Base-by-base conservation (phyloP, 1,140 invertebrate genomes). In the Heterodera schachtii region DNA sequence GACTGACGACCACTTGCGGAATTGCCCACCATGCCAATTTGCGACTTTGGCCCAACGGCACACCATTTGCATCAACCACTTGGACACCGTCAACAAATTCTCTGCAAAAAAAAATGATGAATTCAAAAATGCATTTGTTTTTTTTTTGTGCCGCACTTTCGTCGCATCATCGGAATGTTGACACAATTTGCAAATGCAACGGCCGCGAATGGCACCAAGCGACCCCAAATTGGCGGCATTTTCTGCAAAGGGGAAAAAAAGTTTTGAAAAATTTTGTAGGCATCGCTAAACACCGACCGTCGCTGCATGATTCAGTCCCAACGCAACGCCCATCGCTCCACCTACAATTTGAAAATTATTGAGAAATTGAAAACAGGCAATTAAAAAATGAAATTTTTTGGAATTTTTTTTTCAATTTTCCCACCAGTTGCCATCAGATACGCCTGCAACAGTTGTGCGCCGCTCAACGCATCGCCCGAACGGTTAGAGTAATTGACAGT, bases 401-500 rank as follows among this genome's bases (percentile, higher is more conserved):
- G 90, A 66, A 57, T 64, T 82, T 75, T 73, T 49, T 64, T 82
- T 75, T 73, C 41, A 31, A 52, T 11, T 8, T 11, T 11, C 49
- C 11, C 49, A 43, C 60, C 80, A 31, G 71, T 77, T 1, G 73
- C 82, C 52, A 47, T 67, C 11, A 49, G 81, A 82, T 85, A 88
- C 9, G 80, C 47, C 75, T 66, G 82, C 9, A 78, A 13, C 6
- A 75, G 57, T 66, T 86, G 69, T 69, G 19, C 90, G 46, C 88
- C 86, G 43, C 93, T 93, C 75, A 95, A 92, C 0, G 93, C 93
- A 73, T 93, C 93, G 3, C 94, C 95, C 83, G 94, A 95, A 21
- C 95, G 92, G 88, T 96, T 96, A 49, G 95, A 95, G 88, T 95
- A 96, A 91, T 96, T 96, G n/a, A 96, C 95, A 1, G 95, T 87